phyloP scores from a whole-genome alignment of 2,888 invertebrate species.

The Trissonchulus latispiculum region DNA sequence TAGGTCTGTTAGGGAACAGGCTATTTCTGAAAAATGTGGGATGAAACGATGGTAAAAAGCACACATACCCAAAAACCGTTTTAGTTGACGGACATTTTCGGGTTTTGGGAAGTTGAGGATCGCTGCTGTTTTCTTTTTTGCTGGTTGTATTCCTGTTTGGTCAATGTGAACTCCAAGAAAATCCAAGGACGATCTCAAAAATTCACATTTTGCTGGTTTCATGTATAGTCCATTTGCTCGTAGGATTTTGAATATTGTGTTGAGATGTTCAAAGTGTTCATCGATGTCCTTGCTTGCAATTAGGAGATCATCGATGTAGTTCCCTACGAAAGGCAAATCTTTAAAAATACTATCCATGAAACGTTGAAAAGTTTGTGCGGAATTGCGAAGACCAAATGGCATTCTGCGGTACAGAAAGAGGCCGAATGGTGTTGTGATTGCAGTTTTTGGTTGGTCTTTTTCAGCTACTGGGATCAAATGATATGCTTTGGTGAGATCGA shows the following conservation, averaged over 20 bases:
- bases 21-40: slow-evolving; percentile 13
- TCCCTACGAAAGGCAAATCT: neutral
- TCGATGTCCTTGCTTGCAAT: slow-evolving; percentile 3
- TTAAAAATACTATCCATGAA: neutral
- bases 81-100: neutral
- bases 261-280: slow-evolving; percentile 3
- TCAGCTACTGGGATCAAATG: slow-evolving; percentile 6
- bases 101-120: neutral
- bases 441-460: neutral
- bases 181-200: neutral
- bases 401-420: neutral
- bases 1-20: neutral
- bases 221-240: neutral
- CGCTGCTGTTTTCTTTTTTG: neutral
- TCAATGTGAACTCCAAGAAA: neutral
- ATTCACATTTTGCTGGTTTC: neutral
- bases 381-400: slow-evolving; percentile 5
- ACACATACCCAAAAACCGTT: neutral
- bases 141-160: neutral
- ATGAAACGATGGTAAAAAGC: slow-evolving; percentile 10
- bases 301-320: neutral
- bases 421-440: slow-evolving; percentile 2
- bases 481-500: neutral
- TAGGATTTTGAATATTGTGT: neutral
- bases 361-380: neutral